These are phyloP conservation scores for Drosophila nr. perissopoda DNA, from an alignment of 2,888 invertebrate genomes.

Conservation along the genomic window DNA sequence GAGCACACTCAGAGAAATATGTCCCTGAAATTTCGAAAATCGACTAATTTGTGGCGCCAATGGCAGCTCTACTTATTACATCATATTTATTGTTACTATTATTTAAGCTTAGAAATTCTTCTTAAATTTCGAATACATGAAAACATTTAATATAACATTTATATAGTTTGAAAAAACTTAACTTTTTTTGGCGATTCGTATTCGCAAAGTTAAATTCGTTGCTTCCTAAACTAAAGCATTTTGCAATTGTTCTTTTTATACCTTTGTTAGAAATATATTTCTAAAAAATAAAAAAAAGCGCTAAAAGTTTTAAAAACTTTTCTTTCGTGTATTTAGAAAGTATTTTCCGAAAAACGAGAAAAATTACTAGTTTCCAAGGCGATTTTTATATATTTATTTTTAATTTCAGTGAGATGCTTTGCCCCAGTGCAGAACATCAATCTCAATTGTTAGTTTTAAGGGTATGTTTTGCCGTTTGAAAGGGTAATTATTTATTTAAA, in stretches of 20 bases:
- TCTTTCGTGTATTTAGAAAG: not conserved
- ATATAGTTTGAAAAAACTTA: not conserved
- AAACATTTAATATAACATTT: not conserved
- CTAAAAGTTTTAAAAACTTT: fast-evolving
- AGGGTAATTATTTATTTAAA: not conserved
- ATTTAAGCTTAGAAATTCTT: not conserved
- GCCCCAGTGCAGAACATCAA: too few species aligned
- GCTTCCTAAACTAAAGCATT: not conserved
- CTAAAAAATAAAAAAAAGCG: not conserved
- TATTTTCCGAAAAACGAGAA: not conserved
- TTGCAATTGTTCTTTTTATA: not conserved
- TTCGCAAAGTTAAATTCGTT: too few species aligned
- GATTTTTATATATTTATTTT: not conserved
- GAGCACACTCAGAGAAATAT: not conserved
- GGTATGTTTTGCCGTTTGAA: not conserved
- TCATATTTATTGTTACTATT: not conserved
- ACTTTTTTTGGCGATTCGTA: not conserved
- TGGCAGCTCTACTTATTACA: not conserved
- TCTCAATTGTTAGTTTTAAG: too few species aligned
- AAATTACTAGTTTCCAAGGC: too few species aligned
- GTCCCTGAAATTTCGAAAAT: not conserved
- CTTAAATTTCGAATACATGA: not conserved
- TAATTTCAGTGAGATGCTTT: not conserved
- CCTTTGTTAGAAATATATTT: fast-evolving
- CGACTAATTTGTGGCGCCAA: not conserved